Evolutionary conservation across 2,797 vertebrate species (phyloP), one percentile per base, ranked within the genome.

Genomic region (Oryzias dopingdopingensis): DNA sequence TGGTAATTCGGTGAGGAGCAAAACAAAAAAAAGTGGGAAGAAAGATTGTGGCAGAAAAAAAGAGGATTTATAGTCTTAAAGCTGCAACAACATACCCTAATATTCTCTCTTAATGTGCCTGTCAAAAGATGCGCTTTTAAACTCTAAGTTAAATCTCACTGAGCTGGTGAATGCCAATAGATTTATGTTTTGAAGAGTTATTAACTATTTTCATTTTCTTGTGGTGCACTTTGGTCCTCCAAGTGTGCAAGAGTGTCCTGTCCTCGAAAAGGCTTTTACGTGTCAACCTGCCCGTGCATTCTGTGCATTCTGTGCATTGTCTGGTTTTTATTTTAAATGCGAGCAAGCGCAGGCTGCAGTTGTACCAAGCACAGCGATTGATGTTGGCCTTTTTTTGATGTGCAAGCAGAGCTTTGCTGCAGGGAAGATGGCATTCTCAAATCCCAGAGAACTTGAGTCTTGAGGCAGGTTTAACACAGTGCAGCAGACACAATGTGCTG

Each of bases 1-100:
- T 72, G 64, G 53, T 62, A 71, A 76, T 79, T 79, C 68, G 65
- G 77, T 65, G 71, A 76, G 76, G 74, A 71, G 71, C 20, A 26
- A 41, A 52, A 40, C 51, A 47, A 71, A 68, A 60, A 58, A 23
- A 65, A 64, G 76, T 64, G 66, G 67, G 69, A 72, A 67, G 63
- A 70, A 77, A 78, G 65, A 69, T 70, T 56, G 60, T 52, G 66
- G 63, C n/a, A 0, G 44, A n/a, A 54, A 14, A 46, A 70, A 58
- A 67, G 71, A 73, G 67, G 81, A 84, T 80, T 71, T 77, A 81
- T 57, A 60, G 80, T 75, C 54, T 69, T 55, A 50, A 70, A 62
- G 67, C 64, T 71, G 72, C 62, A 64, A 17, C 56, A 41, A 23
- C 23, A 1, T 52, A 15, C 50, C 47, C 60, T 60, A 32, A 46